Evolutionary conservation across 2,888 invertebrate genomes (phyloP).

Genomic region (Lasioglossum vierecki): DNA sequence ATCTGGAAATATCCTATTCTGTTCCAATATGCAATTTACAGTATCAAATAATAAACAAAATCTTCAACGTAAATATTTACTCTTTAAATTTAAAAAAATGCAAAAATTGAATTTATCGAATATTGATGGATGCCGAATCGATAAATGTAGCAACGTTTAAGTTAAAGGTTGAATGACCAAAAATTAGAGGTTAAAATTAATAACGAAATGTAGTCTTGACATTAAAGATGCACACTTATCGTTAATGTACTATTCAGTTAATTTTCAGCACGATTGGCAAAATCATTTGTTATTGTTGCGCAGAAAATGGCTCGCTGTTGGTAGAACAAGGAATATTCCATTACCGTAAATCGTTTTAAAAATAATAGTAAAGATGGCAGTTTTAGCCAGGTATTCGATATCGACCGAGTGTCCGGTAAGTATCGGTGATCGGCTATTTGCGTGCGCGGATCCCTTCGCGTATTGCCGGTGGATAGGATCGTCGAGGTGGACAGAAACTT

Average conservation of each 20-base stretch:
- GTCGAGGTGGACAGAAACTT: slow-evolving; percentile 34
- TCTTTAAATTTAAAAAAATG: background rate
- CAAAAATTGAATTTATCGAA: background rate
- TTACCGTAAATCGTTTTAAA: background rate
- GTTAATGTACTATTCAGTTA: too few species aligned
- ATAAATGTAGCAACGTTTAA: too few species aligned
- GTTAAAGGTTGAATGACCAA: too few species aligned
- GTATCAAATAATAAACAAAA: background rate
- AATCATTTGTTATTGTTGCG: too few species aligned
- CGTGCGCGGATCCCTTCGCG: slow-evolving; percentile 35
- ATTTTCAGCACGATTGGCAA: too few species aligned
- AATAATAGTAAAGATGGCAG: background rate
- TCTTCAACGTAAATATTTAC: background rate
- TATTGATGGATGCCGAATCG: too few species aligned
- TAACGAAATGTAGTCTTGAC: too few species aligned
- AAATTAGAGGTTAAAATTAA: too few species aligned
- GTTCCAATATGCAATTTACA: background rate
- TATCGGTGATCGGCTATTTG: slow-evolving; percentile 28
- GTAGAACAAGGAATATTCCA: background rate
- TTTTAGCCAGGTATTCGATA: background rate
- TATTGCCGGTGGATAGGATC: slow-evolving; percentile 35
- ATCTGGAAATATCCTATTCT: background rate
- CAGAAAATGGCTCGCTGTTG: too few species aligned
- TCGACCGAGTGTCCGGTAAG: background rate
- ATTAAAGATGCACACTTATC: too few species aligned